phyloP scores from a whole-genome alignment of 2,797 vertebrate genomes.

The Delichon dasypus region DNA sequence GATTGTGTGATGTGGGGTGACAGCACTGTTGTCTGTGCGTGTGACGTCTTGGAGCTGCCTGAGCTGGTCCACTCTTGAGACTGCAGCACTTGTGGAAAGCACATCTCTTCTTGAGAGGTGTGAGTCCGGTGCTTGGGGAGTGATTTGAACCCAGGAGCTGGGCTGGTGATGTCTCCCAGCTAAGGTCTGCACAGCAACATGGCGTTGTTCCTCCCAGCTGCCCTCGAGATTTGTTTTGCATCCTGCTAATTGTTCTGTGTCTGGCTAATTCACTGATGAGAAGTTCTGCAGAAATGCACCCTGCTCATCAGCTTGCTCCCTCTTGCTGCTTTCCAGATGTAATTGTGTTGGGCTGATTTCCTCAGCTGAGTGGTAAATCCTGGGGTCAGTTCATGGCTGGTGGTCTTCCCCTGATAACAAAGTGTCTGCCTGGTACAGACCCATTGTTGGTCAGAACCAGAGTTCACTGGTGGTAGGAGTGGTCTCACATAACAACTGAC shows the following conservation, averaged over 20 bases:
- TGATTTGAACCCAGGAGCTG: background rate
- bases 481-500: background rate
- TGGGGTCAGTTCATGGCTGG: background rate
- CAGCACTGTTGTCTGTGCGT: rapidly evolving
- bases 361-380: background rate
- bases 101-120: background rate
- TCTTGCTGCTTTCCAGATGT: background rate
- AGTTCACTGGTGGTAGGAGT: background rate
- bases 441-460: background rate
- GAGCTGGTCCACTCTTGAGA: background rate
- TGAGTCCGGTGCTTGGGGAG: rapidly evolving
- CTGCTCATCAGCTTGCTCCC: background rate
- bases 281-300: background rate
- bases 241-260: background rate
- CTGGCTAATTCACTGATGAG: background rate
- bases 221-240: background rate
- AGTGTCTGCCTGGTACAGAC: background rate
- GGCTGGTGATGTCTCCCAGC: background rate
- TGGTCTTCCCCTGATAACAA: background rate
- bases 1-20: background rate
- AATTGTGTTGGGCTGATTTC: background rate
- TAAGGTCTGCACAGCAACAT: background rate
- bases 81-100: background rate
- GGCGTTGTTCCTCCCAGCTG: background rate
- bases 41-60: background rate